Base-by-base conservation (phyloP, 2,797 vertebrate genomes). In the Centroberyx gerrardi region DNA sequence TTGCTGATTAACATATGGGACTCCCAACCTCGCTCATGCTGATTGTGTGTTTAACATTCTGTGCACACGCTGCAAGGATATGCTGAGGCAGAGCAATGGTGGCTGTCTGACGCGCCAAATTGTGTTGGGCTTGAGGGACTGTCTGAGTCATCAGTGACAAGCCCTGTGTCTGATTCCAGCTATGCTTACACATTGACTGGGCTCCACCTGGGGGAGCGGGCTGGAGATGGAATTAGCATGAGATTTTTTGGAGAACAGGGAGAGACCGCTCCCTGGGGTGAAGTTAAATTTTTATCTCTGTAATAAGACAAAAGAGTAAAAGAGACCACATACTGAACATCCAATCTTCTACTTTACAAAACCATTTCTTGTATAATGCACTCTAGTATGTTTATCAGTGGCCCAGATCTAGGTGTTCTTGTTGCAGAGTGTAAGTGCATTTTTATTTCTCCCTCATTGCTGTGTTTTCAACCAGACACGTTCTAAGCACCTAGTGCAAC, bases 41-140 rank as follows among this genome's bases (percentile, higher is more conserved):
- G 49, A 79, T 71, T 72, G 72, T 80, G 70, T 72, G 53, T 78
- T 92, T 89, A 77, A 83, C 81, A 93, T 92, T 92, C 91, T 40
- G 27, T 58, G 74, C 88, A 90, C 86, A 83, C 48, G 4, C 64
- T 73, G 40, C 51, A 73, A 77, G 77, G 85, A 90, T 89, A 81
- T 89, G 92, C 88, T 84, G 83, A 90, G 89, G 80, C 81, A 84
- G 65, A 89, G 82, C 71, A 72, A 79, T 74, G 75, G 78, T 78
- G 64, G 84, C 83, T 74, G 77, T 91, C 84, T 80, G 88, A 80
- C 74, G 70, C 40, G 80, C 81, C 87, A 93, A 90, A 93, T 90
- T 90, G 88, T 77, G 82, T 87, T 88, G 88, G 89, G 85, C 84
- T 87, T 93, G 81, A 90, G 91, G 90, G 87, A 91, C 87, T 22